Evolutionary conservation across 2,113 vertebrate genomes (phyloP).

Genomic region (Eira barbara): DNA sequence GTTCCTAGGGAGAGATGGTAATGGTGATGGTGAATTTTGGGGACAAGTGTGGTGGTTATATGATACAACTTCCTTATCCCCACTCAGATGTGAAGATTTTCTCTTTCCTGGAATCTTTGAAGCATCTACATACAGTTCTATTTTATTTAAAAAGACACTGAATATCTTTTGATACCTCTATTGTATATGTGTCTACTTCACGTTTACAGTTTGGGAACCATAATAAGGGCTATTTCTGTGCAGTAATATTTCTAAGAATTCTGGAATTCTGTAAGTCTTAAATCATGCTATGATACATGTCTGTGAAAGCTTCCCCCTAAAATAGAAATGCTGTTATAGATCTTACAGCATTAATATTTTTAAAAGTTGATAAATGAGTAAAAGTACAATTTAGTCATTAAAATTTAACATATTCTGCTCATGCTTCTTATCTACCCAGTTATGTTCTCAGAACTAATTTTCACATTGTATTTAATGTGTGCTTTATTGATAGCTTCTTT

Average conservation of each 20-base stretch:
- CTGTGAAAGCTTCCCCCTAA: conserved; percentile 61
- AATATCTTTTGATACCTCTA: not conserved
- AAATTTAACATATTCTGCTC: conserved; percentile 39
- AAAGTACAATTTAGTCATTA: conserved; percentile 63
- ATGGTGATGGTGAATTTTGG: not conserved
- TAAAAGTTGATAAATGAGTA: conserved; percentile 66
- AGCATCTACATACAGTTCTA: not conserved
- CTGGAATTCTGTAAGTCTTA: conserved; percentile 77
- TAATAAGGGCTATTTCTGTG: conserved; percentile 55
- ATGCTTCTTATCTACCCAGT: not conserved
- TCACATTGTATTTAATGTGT: not conserved
- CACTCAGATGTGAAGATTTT: not conserved
- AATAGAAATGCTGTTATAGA: conserved; percentile 72
- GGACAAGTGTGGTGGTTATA: not conserved
- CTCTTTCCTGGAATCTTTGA: not conserved
- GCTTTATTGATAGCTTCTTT: conserved; percentile 3
- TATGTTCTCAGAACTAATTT: conserved; percentile 51
- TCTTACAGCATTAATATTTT: conserved; percentile 67
- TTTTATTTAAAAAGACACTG: not conserved
- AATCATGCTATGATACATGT: conserved; percentile 63
- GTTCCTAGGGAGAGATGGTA: not conserved
- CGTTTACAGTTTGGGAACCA: not conserved
- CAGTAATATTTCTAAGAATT: conserved; percentile 73
- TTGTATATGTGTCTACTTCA: not conserved
- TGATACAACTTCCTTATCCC: not conserved